Evolutionary conservation across 2,113 vertebrate species (phyloP), one percentile per base, ranked within the genome.

Genomic region (Daubentonia madagascariensis): DNA sequence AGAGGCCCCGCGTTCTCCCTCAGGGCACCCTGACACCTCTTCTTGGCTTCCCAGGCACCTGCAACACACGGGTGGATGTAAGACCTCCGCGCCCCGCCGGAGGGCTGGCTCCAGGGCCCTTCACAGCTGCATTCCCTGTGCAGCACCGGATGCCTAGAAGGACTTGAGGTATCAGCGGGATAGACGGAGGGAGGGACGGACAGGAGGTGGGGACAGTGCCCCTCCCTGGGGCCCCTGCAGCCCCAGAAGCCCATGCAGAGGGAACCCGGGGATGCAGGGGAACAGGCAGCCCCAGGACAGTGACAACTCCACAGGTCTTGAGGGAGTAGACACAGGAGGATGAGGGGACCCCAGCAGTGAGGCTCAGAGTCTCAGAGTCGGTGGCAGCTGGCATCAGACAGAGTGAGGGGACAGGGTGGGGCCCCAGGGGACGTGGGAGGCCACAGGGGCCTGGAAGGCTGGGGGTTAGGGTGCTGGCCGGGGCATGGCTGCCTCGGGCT

Each of bases 71-170:
- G 68, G 18, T n/a, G n/a, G 70, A 35, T 17, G 14, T 30, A 16
- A 73, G 30, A 6, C 37, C 35, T 54, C 30, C 3, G 9, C 1
- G 22, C 2, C 50, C 7, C 12, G 3, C 43, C 13, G 7, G 8
- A 18, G 32, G 43, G n/a, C 23, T 10, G 13, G 50, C 6, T 43
- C 8, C 13, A 10, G 8, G 25, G 22, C 7, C 23, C 9, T n/a
- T 7, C 12, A 25, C 9, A 4, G 7, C 43, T 30, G 25, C 11
- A 13, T 14, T 18, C 43, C 13, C 23, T 7, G 72, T 0, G 2
- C 28, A 14, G 14, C 16, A 30, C 43, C 40, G 0, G 1, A 25
- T 40, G 16, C 17, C 5, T 43, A n/a, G 65, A 35, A 54, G 63
- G 43, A 18, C 12, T 20, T 8, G 7, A 18, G 40, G 40, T 12